These are phyloP conservation scores for Connochaetes taurinus DNA, from an alignment of 2,113 vertebrate genomes.

Conservation along the genomic window DNA sequence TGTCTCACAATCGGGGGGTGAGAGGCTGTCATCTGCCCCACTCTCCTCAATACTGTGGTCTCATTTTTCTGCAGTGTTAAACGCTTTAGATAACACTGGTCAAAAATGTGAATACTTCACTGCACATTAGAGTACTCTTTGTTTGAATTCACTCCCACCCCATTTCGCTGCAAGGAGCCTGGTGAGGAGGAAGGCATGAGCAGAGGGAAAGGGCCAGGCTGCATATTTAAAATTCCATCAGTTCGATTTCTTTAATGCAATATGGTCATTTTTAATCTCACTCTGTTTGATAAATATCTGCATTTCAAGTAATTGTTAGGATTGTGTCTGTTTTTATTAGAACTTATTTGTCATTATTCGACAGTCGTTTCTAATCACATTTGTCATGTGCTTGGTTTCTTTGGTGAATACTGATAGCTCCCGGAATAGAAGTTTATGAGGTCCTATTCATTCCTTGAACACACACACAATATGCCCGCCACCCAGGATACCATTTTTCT, in stretches of 20 bases:
- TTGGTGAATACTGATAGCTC: slow-evolving; percentile 52
- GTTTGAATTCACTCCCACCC: slow-evolving; percentile 61
- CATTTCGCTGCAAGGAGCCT: slow-evolving; percentile 16
- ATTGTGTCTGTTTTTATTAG: slow-evolving; percentile 74
- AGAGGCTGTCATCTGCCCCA: slow-evolving; percentile 13
- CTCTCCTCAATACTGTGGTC: background rate
- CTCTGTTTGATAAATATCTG: slow-evolving; percentile 68
- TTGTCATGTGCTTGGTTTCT: slow-evolving; percentile 47
- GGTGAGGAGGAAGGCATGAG: slow-evolving; percentile 31
- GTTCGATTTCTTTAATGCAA: slow-evolving; percentile 67
- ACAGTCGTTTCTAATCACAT: slow-evolving; percentile 67
- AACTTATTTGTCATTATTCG: slow-evolving; percentile 70
- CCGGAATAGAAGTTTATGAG: background rate
- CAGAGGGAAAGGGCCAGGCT: background rate
- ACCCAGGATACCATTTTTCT: background rate
- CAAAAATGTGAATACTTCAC: slow-evolving; percentile 58
- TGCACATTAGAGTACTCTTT: slow-evolving; percentile 47
- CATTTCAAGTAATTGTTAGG: slow-evolving; percentile 70
- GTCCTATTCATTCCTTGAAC: slow-evolving; percentile 3
- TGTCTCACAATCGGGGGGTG: background rate
- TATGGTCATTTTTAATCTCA: slow-evolving; percentile 72
- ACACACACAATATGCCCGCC: slow-evolving; percentile 34
- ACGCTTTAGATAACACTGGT: slow-evolving; percentile 36
- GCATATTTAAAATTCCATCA: slow-evolving; percentile 72
- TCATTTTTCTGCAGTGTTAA: slow-evolving; percentile 40